Base-by-base conservation (phyloP, 2,888 invertebrate genomes). In the Drosophila antonietae region DNA sequence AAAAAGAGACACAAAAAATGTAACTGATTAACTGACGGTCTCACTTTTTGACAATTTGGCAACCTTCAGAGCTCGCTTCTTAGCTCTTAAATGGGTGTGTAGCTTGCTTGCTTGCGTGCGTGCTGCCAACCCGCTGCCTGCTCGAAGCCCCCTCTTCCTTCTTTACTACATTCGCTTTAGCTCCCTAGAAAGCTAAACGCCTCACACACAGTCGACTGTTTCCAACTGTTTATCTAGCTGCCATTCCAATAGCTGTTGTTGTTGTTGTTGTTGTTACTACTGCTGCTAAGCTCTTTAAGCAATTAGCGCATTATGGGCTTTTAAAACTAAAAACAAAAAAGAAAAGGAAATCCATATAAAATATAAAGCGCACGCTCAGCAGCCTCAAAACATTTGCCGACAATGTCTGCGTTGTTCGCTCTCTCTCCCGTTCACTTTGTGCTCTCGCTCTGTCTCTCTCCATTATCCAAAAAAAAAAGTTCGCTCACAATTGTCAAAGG, bases 151-250 rank as follows among this genome's bases (percentile, higher is more conserved):
- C 6, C 33, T 37, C 14, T 37, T 10, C 15, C 59, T 47, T 56
- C 52, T 51, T 63, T 51, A 47, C 47, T 41, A 46, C 31, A 44
- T 39, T 57, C 52, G 39, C 51, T 47, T 41, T 49, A 62, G 64
- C 72, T 88, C 76, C 83, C 83, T 88, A 86, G 87, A 88, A 88
- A 84, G 89, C 83, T 75, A 67, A 78, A 67, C 60, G 65, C 60
- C 55, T 68, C 62, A 55, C 53, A 63, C 57, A 67, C 47, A 64
- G 53, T 58, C 63, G 60, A 49, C 64, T 56, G 55, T 56, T 74
- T 60, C 37, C 43, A 68, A 60, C 66, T 75, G 57, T 75, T 68
- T 62, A 61, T 75, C 51, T 68, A 60, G 62, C 52, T 70, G 59
- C 63, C 62, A 57, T 68, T 71, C 44, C 47, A 58, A 55, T 59